A percentile compares a stretch with the other conserved stretches of the same genome.
phyloP scores from a whole-genome alignment of 2,888 invertebrate species.

The Lordiphosa fenestrarum region DNA sequence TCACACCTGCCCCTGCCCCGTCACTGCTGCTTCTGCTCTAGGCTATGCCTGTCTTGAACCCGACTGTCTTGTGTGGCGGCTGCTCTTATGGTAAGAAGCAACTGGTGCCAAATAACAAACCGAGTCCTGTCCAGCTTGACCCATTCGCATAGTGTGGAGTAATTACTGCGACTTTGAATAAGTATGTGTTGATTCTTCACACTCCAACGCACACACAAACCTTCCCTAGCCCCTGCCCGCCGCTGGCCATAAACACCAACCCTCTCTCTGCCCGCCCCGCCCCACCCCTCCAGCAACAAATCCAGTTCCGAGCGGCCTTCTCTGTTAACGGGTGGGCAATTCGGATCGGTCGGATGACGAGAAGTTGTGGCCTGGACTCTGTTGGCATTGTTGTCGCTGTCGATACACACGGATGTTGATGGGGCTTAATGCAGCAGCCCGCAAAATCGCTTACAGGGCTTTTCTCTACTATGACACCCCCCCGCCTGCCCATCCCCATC shows the following conservation, averaged over 20 bases:
- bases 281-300: not conserved
- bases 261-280: constrained; percentile 4
- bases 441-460: constrained; percentile 51
- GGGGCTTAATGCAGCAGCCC: constrained; percentile 40
- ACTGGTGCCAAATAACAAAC: constrained; percentile 4
- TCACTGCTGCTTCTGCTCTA: too few relatives aligned
- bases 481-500: too few relatives aligned
- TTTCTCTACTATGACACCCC: constrained; percentile 37
- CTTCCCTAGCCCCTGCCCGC: not conserved
- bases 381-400: constrained; percentile 23
- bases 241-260: constrained; percentile 20
- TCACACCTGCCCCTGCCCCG: too few relatives aligned
- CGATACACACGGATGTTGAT: constrained; percentile 24
- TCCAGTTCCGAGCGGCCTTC: constrained; percentile 11
- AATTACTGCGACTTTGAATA: constrained; percentile 42
- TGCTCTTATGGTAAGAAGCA: not conserved
- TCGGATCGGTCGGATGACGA: constrained; percentile 11
- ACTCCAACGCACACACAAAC: constrained; percentile 27
- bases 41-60: too few relatives aligned
- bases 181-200: constrained; percentile 50
- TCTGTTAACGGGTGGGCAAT: constrained; percentile 34
- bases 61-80: too few relatives aligned
- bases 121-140: not conserved
- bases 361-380: constrained; percentile 1
- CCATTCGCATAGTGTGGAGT: constrained; percentile 18